phyloP scores from a whole-genome alignment of 2,797 vertebrate genomes.

The Tiaroga cobitis region DNA sequence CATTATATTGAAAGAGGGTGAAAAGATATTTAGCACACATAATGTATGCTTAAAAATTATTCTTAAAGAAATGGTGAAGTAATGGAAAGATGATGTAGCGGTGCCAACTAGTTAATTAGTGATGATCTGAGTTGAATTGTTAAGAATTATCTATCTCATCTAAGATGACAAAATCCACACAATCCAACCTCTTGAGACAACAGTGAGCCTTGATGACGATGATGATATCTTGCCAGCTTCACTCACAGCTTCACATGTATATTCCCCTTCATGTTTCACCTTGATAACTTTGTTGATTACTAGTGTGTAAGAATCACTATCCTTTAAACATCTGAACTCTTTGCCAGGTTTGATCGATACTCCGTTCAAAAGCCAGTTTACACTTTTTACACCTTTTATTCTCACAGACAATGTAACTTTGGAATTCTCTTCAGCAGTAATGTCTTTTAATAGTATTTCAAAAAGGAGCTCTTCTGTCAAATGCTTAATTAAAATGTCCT shows the following conservation, averaged over 20 bases:
- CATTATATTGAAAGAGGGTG: constrained; percentile 28
- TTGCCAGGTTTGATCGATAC: constrained; percentile 82
- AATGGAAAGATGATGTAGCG: constrained; percentile 37
- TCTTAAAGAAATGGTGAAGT: constrained; percentile 12
- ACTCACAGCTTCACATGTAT: constrained; percentile 89
- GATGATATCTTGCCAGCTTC: constrained; percentile 84
- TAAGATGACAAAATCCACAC: constrained; percentile 72
- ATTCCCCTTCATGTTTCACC: constrained; percentile 89
- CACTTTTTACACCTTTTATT: constrained; percentile 77
- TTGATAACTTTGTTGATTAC: constrained; percentile 78
- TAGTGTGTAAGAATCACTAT: constrained; percentile 82
- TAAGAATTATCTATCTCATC: constrained; percentile 56
- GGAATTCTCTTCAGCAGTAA: constrained; percentile 76
- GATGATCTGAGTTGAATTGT: constrained; percentile 51
- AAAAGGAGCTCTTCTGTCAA: constrained; percentile 71
- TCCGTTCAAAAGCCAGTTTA: constrained; percentile 89
- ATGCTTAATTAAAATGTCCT: constrained; percentile 64
- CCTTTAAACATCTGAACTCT: constrained; percentile 91
- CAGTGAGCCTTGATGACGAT: constrained; percentile 86
- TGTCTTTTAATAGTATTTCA: constrained; percentile 72
- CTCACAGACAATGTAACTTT: constrained; percentile 72
- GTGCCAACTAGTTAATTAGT: constrained; percentile 50
- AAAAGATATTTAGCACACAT: constrained; percentile 38
- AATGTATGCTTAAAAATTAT: constrained; percentile 18
- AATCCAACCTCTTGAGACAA: constrained; percentile 91